Evolutionary conservation across 2,113 vertebrate species (phyloP), one percentile per base, ranked within the genome.

Genomic region (Dryoscopus gambensis): DNA sequence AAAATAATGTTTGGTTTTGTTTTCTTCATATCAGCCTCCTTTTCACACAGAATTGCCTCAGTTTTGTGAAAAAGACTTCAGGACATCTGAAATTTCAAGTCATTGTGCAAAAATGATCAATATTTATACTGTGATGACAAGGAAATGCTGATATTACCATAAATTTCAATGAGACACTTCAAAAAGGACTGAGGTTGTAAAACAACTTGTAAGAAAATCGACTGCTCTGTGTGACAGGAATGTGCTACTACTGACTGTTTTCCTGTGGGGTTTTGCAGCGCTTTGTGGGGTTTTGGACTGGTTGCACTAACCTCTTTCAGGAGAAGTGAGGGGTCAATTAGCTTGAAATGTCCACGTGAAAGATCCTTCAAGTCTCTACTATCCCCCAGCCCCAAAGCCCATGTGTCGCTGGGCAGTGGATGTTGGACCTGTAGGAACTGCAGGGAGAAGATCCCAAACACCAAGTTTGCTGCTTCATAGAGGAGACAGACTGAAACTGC

Each of bases 371-470:
- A 27, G 42, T 37, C 19, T 49, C 28, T 37, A 1, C 47, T 23
- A 0, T 8, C 4, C 31, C 57, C 49, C 10, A 37, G 12, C 44
- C 44, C 59, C 46, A 47, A 60, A 68, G 17, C 33, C 40, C 3
- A 0, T 1, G 1, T 37, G 44, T 31, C 0, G 0, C 30, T 39
- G 59, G 35, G 49, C 10, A 14, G 3, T 14, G 47, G 64, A 7
- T 57, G 33, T 8, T 42, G 59, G 27, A 76, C 28, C 28, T 10
- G 10, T 44, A 59, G 50, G 50, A 46, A 31, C 16, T 12, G 17
- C 24, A 57, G 37, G 42, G 40, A 79, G 37, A 63, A 59, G 56
- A 85, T 63, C 42, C 60, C 60, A 62, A 70, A 33, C 6, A 11
- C 25, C 0, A 7, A 57, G 5, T n/a, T 68, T 44, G 57, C 53